Conservation (phyloP, 1,140 invertebrate genomes). For the Saccostrea echinata region DNA sequence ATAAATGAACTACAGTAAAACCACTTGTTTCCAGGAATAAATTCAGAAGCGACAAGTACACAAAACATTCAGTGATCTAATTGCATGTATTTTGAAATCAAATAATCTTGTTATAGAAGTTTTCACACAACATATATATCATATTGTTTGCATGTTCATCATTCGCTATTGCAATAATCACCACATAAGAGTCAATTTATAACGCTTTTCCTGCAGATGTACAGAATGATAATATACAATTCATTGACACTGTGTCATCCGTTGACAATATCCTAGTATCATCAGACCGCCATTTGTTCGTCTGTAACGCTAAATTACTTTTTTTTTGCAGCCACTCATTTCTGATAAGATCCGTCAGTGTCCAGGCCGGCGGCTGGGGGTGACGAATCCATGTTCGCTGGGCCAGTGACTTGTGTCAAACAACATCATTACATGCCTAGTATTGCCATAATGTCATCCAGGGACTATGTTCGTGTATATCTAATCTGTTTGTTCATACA, state of each 20-base stretch:
- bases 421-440: constrained; percentile 15
- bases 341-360: not conserved
- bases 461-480: not conserved
- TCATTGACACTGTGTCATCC: not conserved
- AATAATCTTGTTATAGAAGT: too few species aligned
- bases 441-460: constrained; percentile 3
- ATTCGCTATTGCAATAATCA: not conserved
- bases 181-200: not conserved
- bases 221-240: not conserved
- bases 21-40: too few species aligned
- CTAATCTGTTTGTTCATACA: not conserved
- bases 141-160: not conserved
- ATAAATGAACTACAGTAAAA: too few species aligned
- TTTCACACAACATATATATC: too few species aligned
- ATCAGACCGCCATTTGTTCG: not conserved
- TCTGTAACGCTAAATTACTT: not conserved
- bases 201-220: not conserved
- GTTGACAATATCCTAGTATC: not conserved
- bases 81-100: too few species aligned
- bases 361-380: not conserved
- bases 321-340: constrained; percentile 25
- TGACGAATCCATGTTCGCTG: not conserved
- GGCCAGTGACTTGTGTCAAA: constrained; percentile 21
- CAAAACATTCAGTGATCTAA: too few species aligned
- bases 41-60: too few species aligned